Evolutionary conservation across 2,797 vertebrate genomes (phyloP).

Genomic region (Okamejei kenojei): DNA sequence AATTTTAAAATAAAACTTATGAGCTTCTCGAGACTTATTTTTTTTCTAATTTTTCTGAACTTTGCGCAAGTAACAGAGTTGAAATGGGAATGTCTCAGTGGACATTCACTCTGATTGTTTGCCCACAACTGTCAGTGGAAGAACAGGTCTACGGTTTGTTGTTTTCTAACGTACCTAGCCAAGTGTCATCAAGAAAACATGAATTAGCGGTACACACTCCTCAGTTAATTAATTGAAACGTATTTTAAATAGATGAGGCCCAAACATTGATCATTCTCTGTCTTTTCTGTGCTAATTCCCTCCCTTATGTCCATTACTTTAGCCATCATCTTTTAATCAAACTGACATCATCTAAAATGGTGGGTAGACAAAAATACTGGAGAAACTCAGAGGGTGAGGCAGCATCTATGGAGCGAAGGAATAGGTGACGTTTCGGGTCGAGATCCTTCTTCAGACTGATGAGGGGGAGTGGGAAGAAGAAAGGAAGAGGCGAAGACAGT

Average conservation of each 20-base stretch:
- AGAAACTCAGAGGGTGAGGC: no score
- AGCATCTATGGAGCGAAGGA: no score
- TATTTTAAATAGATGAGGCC: no score
- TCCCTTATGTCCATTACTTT: not conserved
- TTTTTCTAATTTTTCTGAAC: not conserved
- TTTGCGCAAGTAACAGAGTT: not conserved
- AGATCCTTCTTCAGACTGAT: no score
- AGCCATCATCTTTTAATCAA: not conserved
- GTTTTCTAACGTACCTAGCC: no score
- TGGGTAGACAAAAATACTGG: not conserved
- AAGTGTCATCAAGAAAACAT: no score
- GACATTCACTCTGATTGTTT: not conserved
- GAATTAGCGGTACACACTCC: no score
- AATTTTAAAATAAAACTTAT: not conserved
- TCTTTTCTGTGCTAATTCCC: not conserved
- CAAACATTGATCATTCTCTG: no score
- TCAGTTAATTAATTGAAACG: no score
- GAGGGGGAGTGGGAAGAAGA: no score
- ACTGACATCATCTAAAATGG: not conserved
- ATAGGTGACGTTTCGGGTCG: no score
- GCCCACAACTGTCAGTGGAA: not conserved
- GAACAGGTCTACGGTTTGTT: not conserved
- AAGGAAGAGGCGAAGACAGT: no score
- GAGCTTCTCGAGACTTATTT: not conserved
- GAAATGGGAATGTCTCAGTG: not conserved